phyloP scores from a whole-genome alignment of 2,113 vertebrate genomes.

The Cettia cetti region DNA sequence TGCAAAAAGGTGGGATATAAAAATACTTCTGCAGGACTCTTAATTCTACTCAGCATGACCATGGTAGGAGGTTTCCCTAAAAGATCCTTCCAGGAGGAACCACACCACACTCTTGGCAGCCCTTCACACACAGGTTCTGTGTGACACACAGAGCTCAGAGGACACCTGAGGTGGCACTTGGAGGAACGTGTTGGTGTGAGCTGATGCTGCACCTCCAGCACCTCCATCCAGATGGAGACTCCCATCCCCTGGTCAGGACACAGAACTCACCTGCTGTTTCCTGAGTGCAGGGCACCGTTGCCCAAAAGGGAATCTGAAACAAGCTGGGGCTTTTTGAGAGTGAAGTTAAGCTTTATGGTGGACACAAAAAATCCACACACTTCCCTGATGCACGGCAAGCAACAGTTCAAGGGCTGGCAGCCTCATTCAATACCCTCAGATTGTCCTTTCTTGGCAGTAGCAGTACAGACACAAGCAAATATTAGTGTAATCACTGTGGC shows the following conservation, averaged over 20 bases:
- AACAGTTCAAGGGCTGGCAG: not conserved
- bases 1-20: not conserved
- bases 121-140: not conserved
- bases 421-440: not conserved
- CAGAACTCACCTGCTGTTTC: not conserved
- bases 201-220: not conserved
- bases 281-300: not conserved
- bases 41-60: not conserved
- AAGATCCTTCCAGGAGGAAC: not conserved
- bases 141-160: not conserved
- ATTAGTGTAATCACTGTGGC: not conserved
- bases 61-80: not conserved
- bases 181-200: not conserved
- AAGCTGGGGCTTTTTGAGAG: not conserved
- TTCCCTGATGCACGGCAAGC: not conserved
- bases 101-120: not conserved
- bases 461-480: not conserved
- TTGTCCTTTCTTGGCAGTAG: not conserved
- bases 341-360: not conserved
- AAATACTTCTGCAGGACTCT: not conserved
- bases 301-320: not conserved
- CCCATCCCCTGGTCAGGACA: not conserved
- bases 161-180: not conserved
- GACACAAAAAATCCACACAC: not conserved
- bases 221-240: not conserved